phyloP scores from a whole-genome alignment of 1,140 invertebrate genomes.

The Zophobas morio region DNA sequence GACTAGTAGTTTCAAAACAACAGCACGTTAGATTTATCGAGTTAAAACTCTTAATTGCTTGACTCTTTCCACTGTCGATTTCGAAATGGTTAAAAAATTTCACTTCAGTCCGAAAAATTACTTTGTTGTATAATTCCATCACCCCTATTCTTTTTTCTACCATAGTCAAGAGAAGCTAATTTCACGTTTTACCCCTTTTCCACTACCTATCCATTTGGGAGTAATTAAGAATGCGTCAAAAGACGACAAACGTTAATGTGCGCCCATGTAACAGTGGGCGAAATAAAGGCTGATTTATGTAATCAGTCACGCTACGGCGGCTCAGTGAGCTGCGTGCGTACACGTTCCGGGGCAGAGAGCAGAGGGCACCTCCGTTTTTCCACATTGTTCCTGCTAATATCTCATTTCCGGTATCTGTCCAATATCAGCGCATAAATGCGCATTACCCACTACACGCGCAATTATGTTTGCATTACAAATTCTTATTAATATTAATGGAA shows the following conservation, averaged over 20 bases:
- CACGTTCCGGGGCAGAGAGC: conserved; percentile 51
- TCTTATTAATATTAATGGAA: conserved; percentile 37
- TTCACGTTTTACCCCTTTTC: too few relatives aligned
- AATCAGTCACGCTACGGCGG: conserved; percentile 54
- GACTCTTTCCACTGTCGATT: too few relatives aligned
- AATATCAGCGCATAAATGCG: conserved; percentile 19
- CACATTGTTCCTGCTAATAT: conserved; percentile 54
- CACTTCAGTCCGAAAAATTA: too few relatives aligned
- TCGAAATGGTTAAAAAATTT: too few relatives aligned
- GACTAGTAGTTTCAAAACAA: too few relatives aligned
- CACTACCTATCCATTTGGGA: conserved; percentile 15
- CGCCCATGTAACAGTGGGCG: conserved; percentile 52
- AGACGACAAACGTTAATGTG: conserved; percentile 48
- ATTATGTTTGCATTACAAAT: conserved; percentile 34
- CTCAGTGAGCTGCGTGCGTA: conserved; percentile 50
- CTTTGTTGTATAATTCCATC: too few relatives aligned
- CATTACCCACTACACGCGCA: conserved; percentile 22
- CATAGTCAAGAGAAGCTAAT: too few relatives aligned
- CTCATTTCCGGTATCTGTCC: conserved; percentile 47
- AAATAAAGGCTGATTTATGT: conserved; percentile 56
- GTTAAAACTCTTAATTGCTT: too few relatives aligned
- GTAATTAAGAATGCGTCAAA: conserved; percentile 48
- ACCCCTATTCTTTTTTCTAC: too few relatives aligned
- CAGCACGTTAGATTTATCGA: too few relatives aligned
- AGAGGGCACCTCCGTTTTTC: conserved; percentile 50